Evolutionary conservation across 2,888 invertebrate species (phyloP), one percentile per base, ranked within the genome.

Genomic region (Pheosia tremula): DNA sequence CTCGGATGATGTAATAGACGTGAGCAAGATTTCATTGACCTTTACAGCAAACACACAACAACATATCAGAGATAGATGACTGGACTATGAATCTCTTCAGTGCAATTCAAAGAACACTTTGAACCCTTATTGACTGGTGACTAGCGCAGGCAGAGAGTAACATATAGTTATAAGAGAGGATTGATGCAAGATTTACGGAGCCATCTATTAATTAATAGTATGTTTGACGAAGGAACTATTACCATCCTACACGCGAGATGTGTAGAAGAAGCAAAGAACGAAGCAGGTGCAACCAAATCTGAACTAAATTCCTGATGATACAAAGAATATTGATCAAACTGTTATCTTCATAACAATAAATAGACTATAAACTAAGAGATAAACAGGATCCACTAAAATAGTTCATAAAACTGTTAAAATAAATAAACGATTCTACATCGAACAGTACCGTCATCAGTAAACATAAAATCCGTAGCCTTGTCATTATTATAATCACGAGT

Each of bases 381-480:
- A 24, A 50, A 13, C 50, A 24, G 8, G 50, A 50, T 50, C 3
- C 24, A 3, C 6, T n/a, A n/a, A 47, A 47, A 1, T 7, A 11
- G 10, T n/a, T 47, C 47, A 50, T 49, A 5, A 49, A 49, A 1
- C n/a, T 9, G 8, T 9, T 43, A n/a, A 49, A 49, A 8, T 1
- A 24, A 24, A 50, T 50, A 50, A 50, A 50, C 50, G 50, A 50
- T 50, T 24, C 24, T 50, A 50, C 6, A 8, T 50, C 50, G 50
- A 24, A 43, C 11, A 13, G 10, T 53, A 59, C 13, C 41, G 43
- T 49, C 54, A 64, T 37, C 24, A 24, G 57, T 59, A 68, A 66
- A 66, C 64, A 67, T 24, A 58, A 58, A 58, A 62, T 58, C 24
- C 0, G 13, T 36, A 67, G 69, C 75, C 75, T 74, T 68, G 75